phyloP scores from a whole-genome alignment of 2,888 invertebrate species.

The Eilema sororculum region DNA sequence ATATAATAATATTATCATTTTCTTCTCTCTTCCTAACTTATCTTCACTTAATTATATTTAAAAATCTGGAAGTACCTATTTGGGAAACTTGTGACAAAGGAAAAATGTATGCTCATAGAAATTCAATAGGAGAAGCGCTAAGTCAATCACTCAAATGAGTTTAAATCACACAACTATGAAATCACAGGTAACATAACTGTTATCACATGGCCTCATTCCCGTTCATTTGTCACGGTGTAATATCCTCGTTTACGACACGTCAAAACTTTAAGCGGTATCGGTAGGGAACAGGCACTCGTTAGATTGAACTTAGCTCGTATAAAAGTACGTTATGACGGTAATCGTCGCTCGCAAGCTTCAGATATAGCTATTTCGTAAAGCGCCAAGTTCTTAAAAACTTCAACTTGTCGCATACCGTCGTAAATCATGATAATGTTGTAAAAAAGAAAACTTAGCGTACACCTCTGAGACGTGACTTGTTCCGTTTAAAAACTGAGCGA shows the following conservation, averaged over 20 bases:
- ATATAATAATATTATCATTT: too few species aligned
- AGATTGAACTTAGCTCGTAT: conserved; percentile 53
- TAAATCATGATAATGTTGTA: conserved; percentile 12
- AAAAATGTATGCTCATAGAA: too few species aligned
- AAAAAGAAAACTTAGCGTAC: conserved; percentile 6
- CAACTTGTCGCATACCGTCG: conserved; percentile 16
- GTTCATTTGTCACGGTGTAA: conserved; percentile 50
- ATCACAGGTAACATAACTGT: conserved; percentile 15
- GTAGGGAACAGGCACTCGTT: conserved; percentile 33
- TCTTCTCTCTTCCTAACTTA: too few species aligned
- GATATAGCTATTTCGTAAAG: conserved; percentile 31
- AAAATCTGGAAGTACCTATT: too few species aligned
- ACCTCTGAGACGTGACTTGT: conserved; percentile 5
- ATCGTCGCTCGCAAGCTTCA: conserved; percentile 34
- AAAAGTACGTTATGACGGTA: conserved; percentile 52
- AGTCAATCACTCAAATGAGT: too few species aligned
- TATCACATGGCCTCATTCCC: conserved; percentile 36
- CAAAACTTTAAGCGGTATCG: conserved; percentile 51
- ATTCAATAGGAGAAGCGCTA: too few species aligned
- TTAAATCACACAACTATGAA: background rate
- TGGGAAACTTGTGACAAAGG: too few species aligned
- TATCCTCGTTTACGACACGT: conserved; percentile 47
- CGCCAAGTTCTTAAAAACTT: conserved; percentile 29
- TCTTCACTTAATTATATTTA: too few species aligned
- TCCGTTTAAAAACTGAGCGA: background rate